phyloP scores from a whole-genome alignment of 2,888 invertebrate species.

The Drosophila anomalata region DNA sequence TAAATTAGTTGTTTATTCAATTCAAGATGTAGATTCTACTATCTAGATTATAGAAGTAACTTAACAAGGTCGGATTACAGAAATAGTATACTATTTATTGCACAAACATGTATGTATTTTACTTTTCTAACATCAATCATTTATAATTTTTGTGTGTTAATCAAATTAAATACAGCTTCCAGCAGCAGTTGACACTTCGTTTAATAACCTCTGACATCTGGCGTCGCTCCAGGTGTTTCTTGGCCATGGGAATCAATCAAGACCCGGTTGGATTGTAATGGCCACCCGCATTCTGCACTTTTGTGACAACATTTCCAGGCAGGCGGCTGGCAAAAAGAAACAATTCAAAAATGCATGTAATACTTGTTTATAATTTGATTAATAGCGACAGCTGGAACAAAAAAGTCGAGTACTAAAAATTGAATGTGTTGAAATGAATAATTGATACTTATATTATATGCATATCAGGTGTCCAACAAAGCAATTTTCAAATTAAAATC shows the following conservation, averaged over 20 bases:
- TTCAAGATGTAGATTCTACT: slow-evolving; percentile 6
- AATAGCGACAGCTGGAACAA: slow-evolving; percentile 44
- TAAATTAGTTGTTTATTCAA: slow-evolving; percentile 35
- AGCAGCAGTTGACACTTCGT: slow-evolving; percentile 6
- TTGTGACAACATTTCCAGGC: slow-evolving; percentile 26
- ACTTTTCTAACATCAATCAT: not conserved
- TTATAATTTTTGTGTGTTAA: not conserved
- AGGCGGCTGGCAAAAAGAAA: slow-evolving; percentile 26
- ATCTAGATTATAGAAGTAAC: not conserved
- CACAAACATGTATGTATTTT: not conserved
- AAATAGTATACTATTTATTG: no score
- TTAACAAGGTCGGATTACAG: not conserved
- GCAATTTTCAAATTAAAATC: slow-evolving; percentile 44
- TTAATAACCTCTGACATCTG: slow-evolving; percentile 23
- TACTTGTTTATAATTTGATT: slow-evolving; percentile 56
- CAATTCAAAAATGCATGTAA: slow-evolving; percentile 34
- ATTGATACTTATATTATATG: slow-evolving; percentile 54
- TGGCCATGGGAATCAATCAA: slow-evolving; percentile 20
- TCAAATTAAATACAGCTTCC: not conserved
- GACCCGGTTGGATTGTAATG: slow-evolving; percentile 6
- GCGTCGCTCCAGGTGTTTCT: slow-evolving; percentile 30
- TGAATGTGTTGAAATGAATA: slow-evolving; percentile 51
- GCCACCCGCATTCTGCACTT: slow-evolving; percentile 33
- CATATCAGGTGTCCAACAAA: slow-evolving; percentile 49
- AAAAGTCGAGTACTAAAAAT: slow-evolving; percentile 23